Evolutionary conservation across 2,888 invertebrate species (phyloP), one percentile per base, ranked within the genome.

Genomic region (Plebejus argus): DNA sequence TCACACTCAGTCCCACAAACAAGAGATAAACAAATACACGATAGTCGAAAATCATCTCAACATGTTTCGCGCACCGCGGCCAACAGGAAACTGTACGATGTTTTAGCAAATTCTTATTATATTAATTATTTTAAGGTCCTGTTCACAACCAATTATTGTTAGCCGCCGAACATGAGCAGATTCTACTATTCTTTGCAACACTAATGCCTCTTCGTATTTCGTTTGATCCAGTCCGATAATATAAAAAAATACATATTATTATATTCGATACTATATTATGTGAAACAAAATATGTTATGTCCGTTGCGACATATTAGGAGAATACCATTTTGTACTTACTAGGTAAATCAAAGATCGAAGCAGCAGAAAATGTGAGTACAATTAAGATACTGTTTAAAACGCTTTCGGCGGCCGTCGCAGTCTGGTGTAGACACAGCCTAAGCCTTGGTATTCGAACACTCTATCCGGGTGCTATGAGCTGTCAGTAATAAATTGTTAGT

Each of bases 61-160:
- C 74, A 53, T 74, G 74, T 18, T 53, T n/a, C 74, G 23, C 23
- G 18, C 49, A 18, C 53, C 28, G 74, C 53, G 49, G 49, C 74
- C 6, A 74, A 53, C 74, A 74, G 74, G 74, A 74, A 74, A 74
- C 74, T 74, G 72, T 7, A 4, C 12, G 74, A 53, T 28, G 15
- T 18, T 66, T 66, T 28, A 18, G 15, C 28, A 18, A 66, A 66
- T 66, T 66, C 33, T 66, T 66, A 66, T 66, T 61, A n/a, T 20
- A n/a, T n/a, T n/a, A 28, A 28, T 58, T 8, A 23, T 61, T 53
- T 53, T 18, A 3, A 53, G 18, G 18, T 53, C 53, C 53, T 18
- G 53, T 53, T 53, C 53, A 53, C 53, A 18, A 45, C 1, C 45
- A 3, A 45, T 35, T 49, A 53, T 18, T 53, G 1, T 53, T 53